Percentiles rank a stretch among this genome's conserved stretches.
Conservation (phyloP, 2,113 vertebrate species). For the Aphelocoma coerulescens region DNA sequence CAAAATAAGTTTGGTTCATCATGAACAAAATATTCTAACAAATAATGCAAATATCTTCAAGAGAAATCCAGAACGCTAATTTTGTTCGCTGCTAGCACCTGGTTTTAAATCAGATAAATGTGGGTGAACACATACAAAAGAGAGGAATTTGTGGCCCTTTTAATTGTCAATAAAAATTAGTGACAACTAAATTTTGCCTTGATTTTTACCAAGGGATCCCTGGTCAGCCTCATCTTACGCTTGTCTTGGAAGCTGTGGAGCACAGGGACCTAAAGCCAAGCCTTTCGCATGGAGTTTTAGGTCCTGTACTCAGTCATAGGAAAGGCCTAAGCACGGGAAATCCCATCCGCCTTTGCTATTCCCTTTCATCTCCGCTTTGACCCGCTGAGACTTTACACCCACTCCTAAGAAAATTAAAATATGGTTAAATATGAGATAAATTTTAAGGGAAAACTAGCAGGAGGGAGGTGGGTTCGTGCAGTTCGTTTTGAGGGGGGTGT, state of each 20-base stretch:
- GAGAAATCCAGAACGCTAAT: neutral
- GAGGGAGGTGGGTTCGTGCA: neutral
- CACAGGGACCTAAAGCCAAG: neutral
- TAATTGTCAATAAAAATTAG: slow-evolving; percentile 3
- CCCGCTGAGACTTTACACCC: neutral
- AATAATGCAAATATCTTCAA: neutral
- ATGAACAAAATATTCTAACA: neutral
- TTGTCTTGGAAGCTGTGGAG: neutral
- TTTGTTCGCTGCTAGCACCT: neutral
- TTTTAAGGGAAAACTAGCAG: neutral
- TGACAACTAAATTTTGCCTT: neutral
- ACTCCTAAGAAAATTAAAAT: neutral
- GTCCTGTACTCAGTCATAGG: neutral
- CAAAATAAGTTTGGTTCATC: neutral
- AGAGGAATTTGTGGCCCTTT: neutral
- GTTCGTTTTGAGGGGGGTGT: fast-evolving
- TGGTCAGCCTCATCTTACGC: neutral
- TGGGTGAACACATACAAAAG: neutral
- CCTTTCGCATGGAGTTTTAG: neutral
- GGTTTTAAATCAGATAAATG: neutral
- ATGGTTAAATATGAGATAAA: neutral
- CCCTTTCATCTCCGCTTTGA: neutral
- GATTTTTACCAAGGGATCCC: neutral
- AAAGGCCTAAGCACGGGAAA: neutral
- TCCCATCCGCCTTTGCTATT: neutral